phyloP scores from a whole-genome alignment of 2,113 vertebrate species.

The Echinops telfairi region DNA sequence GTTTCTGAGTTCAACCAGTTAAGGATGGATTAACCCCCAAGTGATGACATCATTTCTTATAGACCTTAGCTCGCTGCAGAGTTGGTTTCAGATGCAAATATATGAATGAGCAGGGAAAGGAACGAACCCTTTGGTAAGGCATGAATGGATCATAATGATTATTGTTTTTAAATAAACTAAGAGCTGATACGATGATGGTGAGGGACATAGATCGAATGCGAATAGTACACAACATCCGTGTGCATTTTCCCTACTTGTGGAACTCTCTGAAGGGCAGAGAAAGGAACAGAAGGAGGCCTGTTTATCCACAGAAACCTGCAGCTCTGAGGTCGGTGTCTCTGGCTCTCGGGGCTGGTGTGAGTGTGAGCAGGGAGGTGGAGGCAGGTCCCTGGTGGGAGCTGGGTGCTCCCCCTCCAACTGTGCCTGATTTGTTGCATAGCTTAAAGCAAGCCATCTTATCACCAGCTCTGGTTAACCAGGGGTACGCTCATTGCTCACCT shows the following conservation, averaged over 20 bases:
- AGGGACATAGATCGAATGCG: conserved; percentile 61
- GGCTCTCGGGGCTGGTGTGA: neutral
- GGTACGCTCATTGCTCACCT: conserved; percentile 80
- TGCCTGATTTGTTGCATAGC: conserved; percentile 66
- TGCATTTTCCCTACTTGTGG: neutral
- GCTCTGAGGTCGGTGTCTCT: accelerated
- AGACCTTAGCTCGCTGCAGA: neutral
- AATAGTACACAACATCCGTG: conserved; percentile 41
- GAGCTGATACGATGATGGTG: conserved; percentile 33
- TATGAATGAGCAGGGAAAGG: conserved; percentile 75
- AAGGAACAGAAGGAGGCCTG: neutral
- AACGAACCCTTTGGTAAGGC: conserved; percentile 62
- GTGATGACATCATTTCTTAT: neutral
- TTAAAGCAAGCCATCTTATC: conserved; percentile 73
- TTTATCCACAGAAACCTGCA: neutral
- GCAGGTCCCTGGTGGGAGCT: accelerated
- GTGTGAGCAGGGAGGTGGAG: neutral
- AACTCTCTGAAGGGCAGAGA: conserved; percentile 47
- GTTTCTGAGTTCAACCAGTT: neutral
- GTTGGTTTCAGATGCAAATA: conserved; percentile 65
- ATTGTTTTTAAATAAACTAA: conserved; percentile 76
- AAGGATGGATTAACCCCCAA: neutral
- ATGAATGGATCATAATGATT: conserved; percentile 78
- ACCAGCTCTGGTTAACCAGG: conserved; percentile 75
- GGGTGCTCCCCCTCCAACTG: neutral